Base-by-base conservation (phyloP, 2,113 vertebrate species). In the Ailurus styani region DNA sequence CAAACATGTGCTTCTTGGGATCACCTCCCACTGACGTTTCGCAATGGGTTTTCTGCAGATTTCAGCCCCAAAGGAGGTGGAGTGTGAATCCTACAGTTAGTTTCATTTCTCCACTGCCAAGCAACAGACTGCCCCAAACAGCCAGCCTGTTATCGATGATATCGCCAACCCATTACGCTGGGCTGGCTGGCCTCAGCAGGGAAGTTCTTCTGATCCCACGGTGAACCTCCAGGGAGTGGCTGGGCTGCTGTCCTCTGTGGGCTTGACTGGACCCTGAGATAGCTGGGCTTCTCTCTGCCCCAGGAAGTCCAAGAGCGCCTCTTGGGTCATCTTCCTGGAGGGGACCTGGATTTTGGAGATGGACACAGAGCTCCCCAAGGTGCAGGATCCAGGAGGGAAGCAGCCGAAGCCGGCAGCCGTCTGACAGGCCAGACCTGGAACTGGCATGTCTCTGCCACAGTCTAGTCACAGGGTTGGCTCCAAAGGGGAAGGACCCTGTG, bases 401-500 rank as follows among this genome's bases (percentile, higher is more conserved):
- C 34, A 27, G 27, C 3, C 0, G 42, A 82, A n/a, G 20, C 14
- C 20, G 34, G 55, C 54, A 73, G 37, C 37, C n/a, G 52, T 57
- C 40, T 50, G 11, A 21, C 14, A 83, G 45, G 20, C 64, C 29
- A 25, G 25, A 55, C 75, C n/a, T 31, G 31, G 20, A 42, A 20
- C 0, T 2, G 20, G 13, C 42, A 23, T 5, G 3, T 20, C 23
- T 50, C 18, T 25, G 70, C 5, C 45, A 47, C n/a, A 25, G 55
- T 66, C 10, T 6, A 52, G 60, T 40, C 60, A 40, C 7, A 10
- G 47, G 17, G 34, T n/a, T 20, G 42, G 42, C 42, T 70, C n/a
- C 18, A 31, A 12, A 6, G 5, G 0, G 9, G 64, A 82, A 52
- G 20, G 86, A 52, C 78, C 2, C 1, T 0, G 0, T 3, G 40